phyloP scores from a whole-genome alignment of 1,140 invertebrate species.

The Drosophila aff. region DNA sequence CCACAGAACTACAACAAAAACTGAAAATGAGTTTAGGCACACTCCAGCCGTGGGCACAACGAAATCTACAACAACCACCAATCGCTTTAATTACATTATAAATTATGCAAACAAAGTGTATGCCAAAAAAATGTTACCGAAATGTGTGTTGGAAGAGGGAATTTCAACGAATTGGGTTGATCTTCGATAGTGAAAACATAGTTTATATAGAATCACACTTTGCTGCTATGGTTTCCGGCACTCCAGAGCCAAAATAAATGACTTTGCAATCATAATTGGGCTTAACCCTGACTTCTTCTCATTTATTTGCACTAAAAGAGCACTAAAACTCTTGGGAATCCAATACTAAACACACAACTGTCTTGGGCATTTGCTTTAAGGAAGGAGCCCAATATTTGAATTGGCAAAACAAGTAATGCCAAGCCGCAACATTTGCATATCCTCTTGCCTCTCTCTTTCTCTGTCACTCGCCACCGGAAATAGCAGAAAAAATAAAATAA shows the following conservation, averaged over 20 bases:
- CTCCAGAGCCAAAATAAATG: background rate
- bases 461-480: constrained; percentile 5
- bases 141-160: constrained; percentile 15
- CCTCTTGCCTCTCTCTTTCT: background rate
- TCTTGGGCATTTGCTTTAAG: background rate
- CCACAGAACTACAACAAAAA: constrained; percentile 46
- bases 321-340: too few species aligned
- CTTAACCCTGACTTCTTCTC: background rate
- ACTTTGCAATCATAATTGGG: background rate
- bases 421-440: constrained; percentile 34
- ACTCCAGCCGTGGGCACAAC: constrained; percentile 2
- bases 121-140: background rate
- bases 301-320: background rate
- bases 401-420: constrained; percentile 9
- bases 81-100: constrained; percentile 63
- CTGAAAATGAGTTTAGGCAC: constrained; percentile 33
- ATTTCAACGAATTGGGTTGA: constrained; percentile 8
- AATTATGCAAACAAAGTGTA: constrained; percentile 47
- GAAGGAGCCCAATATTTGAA: constrained; percentile 2
- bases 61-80: constrained; percentile 35
- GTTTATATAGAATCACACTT: background rate
- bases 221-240: background rate
- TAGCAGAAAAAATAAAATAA: background rate
- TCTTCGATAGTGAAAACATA: background rate
- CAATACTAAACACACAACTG: constrained; percentile 1